Evolutionary conservation across 1,140 invertebrate genomes (phyloP).

Genomic region (Lepidurus arcticus): DNA sequence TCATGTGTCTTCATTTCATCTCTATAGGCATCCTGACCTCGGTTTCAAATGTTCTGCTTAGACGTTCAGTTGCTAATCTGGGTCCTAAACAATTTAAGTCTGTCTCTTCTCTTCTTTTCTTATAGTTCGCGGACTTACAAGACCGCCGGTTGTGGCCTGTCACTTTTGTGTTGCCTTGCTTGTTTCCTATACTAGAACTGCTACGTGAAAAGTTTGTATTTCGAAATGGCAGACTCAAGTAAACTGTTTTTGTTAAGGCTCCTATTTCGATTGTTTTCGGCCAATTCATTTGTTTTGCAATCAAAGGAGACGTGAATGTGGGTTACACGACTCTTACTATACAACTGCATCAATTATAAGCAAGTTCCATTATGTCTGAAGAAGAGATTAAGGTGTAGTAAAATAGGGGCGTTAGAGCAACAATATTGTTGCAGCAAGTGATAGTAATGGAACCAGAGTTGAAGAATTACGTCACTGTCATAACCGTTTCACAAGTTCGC

Average conservation of each 20-base stretch:
- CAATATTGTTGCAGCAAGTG: not conserved
- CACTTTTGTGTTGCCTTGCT: no score
- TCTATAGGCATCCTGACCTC: not conserved
- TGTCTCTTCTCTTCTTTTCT: no score
- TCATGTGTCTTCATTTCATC: constrained; percentile 14
- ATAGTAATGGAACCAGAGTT: not conserved
- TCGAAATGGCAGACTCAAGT: no score
- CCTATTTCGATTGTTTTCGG: no score
- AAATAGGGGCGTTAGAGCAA: not conserved
- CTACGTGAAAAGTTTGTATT: no score
- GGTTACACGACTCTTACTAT: no score
- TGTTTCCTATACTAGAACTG: no score
- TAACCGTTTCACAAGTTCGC: not conserved
- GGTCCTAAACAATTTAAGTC: not conserved
- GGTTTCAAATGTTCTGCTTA: not conserved
- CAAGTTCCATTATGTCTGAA: not conserved
- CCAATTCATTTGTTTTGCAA: no score
- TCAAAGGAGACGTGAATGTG: no score
- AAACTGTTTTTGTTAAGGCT: no score
- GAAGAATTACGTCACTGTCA: not conserved
- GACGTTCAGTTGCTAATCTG: not conserved
- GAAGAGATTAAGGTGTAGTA: not conserved
- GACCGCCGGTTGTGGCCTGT: no score
- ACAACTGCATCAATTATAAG: not conserved
- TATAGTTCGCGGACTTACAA: no score